These are phyloP conservation scores for Chelmon rostratus DNA, from an alignment of 2,797 vertebrate species.

Conservation along the genomic window DNA sequence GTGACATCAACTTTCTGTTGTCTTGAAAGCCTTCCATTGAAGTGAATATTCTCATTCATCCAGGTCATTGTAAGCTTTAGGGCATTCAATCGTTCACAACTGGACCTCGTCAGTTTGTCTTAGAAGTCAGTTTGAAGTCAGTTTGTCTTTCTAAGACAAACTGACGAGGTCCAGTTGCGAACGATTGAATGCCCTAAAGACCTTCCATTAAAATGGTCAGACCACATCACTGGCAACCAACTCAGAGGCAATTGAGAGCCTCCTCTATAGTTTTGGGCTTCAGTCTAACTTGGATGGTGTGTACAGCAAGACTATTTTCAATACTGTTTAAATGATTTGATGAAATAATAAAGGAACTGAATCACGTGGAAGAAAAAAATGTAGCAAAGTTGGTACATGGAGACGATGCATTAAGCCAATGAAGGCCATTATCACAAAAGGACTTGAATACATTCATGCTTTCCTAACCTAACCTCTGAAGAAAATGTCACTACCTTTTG, in stretches of 20 bases:
- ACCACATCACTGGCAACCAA: not conserved
- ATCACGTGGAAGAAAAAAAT: not conserved
- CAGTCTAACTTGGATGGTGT: not conserved
- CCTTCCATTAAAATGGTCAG: too few species aligned
- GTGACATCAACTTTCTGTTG: conserved; percentile 1
- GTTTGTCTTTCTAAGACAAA: too few species aligned
- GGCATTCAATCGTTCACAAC: too few species aligned
- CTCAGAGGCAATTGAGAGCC: not conserved
- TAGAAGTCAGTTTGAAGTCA: too few species aligned
- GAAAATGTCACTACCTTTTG: conserved; percentile 85
- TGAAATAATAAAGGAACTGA: not conserved
- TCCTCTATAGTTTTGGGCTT: not conserved
- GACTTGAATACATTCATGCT: not conserved
- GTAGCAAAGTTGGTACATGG: not conserved
- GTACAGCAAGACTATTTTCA: not conserved
- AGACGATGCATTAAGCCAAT: not conserved
- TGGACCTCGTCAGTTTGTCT: too few species aligned
- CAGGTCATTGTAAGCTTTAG: too few species aligned
- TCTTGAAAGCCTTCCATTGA: conserved; percentile 4
- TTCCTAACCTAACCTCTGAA: not conserved
- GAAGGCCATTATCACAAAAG: not conserved
- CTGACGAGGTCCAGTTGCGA: too few species aligned
- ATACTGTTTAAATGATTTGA: not conserved
- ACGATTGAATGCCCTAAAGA: too few species aligned
- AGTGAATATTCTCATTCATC: too few species aligned